Evolutionary conservation across 2,797 vertebrate species (phyloP).

Genomic region (Ctenosaura bakeri): DNA sequence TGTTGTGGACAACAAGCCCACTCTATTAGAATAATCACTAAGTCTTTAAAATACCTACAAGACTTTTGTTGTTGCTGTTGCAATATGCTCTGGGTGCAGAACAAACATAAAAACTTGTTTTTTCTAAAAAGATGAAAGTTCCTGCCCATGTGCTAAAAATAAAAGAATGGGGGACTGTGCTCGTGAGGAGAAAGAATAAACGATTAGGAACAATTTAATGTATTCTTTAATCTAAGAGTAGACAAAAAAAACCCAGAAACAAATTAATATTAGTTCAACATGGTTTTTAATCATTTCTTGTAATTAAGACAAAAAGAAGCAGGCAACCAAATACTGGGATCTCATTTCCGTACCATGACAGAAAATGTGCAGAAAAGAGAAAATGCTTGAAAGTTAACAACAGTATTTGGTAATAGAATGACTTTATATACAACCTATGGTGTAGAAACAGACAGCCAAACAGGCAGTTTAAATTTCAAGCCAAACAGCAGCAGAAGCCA

Average conservation of each 20-base stretch:
- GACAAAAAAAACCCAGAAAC: neutral
- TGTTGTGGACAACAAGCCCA: too few relatives aligned
- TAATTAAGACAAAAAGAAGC: neutral
- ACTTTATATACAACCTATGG: neutral
- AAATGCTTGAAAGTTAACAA: neutral
- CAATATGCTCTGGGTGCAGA: neutral
- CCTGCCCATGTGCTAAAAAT: neutral
- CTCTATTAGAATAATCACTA: too few relatives aligned
- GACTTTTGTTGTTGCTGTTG: too few relatives aligned
- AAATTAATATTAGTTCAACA: neutral
- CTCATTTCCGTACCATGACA: neutral
- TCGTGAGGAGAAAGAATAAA: neutral
- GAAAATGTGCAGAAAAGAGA: neutral
- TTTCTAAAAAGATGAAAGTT: neutral
- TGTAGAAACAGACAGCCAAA: neutral
- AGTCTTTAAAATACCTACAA: too few relatives aligned
- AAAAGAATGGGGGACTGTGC: neutral
- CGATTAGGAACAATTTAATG: neutral
- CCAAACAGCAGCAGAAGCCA: neutral
- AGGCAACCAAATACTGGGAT: neutral
- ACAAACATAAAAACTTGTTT: neutral
- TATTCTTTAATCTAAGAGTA: neutral
- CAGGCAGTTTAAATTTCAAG: neutral
- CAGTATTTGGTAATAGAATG: neutral
- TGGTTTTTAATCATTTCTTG: neutral